phyloP scores from a whole-genome alignment of 2,113 vertebrate species.

The Macaca mulatta region DNA sequence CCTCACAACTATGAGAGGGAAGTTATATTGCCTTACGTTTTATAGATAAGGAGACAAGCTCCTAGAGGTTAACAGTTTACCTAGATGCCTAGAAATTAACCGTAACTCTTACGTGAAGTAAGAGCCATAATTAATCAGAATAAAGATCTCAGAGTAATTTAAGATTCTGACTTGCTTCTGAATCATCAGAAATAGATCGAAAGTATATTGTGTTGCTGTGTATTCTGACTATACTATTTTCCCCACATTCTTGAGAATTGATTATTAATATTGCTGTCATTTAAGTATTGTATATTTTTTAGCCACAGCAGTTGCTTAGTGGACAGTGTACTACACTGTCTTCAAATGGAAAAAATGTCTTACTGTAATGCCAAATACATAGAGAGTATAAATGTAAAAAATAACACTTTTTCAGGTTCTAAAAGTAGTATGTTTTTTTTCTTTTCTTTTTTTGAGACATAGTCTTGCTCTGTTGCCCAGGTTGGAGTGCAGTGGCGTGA shows the following conservation, averaged over 20 bases:
- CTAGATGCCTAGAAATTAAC: neutral
- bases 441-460: too few species aligned
- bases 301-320: conserved; percentile 5
- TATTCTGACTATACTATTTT: neutral
- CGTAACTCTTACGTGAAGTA: neutral
- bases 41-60: neutral
- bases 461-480: too few species aligned
- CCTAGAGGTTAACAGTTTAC: neutral
- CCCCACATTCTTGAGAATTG: neutral
- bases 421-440: neutral
- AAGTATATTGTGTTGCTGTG: neutral
- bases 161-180: conserved; percentile 22
- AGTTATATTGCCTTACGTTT: neutral
- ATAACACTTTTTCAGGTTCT: neutral
- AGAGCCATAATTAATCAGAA: neutral
- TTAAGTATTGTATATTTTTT: conserved; percentile 25
- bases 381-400: conserved; percentile 16
- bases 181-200: neutral
- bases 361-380: neutral
- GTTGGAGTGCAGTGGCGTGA: too few species aligned
- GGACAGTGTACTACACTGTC: neutral
- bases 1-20: neutral
- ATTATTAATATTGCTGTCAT: neutral
- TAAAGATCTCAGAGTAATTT: neutral
- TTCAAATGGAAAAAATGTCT: neutral